Evolutionary conservation across 1,140 invertebrate genomes (phyloP).

Genomic region (Nasonia giraulti): DNA sequence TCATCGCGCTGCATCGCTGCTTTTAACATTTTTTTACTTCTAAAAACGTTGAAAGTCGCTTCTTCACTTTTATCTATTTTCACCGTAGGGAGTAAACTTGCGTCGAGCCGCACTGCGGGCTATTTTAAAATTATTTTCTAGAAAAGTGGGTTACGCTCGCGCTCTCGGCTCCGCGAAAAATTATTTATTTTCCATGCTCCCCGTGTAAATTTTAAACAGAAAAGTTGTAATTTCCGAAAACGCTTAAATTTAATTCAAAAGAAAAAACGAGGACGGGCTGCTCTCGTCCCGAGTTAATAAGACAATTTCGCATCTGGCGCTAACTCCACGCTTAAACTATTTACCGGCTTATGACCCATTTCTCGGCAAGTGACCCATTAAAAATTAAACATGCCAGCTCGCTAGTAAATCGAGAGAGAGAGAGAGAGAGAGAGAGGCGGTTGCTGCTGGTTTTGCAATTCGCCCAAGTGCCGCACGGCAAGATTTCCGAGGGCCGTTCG

Average conservation of each 20-base stretch:
- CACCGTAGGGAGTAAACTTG: constrained; percentile 23
- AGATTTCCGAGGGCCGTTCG: constrained; percentile 20
- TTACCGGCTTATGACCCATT: too few relatives aligned
- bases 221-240: background rate
- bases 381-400: background rate
- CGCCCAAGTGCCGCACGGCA: background rate
- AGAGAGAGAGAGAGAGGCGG: background rate
- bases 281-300: background rate
- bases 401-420: background rate
- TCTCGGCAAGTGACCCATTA: background rate
- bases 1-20: background rate
- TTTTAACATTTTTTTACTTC: background rate
- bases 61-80: constrained; percentile 17
- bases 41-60: background rate
- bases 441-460: background rate
- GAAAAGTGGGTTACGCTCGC: constrained; percentile 9
- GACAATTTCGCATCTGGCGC: background rate
- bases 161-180: background rate
- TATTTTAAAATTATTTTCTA: constrained; percentile 26
- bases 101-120: constrained; percentile 22
- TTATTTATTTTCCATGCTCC: constrained; percentile 2
- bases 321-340: too few relatives aligned
- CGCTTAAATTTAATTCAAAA: background rate
- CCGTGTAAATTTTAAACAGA: background rate
- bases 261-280: background rate